A percentile compares a stretch with the other conserved stretches of the same genome.
phyloP scores from a whole-genome alignment of 1,140 invertebrate species.

The Leguminivora glycinivorella region DNA sequence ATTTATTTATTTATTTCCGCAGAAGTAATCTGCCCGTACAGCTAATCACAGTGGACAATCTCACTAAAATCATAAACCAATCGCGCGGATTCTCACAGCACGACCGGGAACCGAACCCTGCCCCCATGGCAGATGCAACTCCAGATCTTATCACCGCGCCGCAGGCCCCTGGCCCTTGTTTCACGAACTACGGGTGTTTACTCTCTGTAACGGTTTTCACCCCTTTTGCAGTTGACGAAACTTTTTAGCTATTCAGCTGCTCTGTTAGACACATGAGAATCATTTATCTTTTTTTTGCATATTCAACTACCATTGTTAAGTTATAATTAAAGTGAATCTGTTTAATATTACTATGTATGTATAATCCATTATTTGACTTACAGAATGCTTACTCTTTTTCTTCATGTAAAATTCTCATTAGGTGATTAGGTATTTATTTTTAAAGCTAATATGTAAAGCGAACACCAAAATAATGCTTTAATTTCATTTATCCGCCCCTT shows the following conservation, averaged over 20 bases:
- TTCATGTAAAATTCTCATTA: neutral
- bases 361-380: neutral
- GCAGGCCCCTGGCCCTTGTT: constrained; percentile 62
- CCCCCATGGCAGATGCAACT: constrained; percentile 66
- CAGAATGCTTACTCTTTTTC: neutral
- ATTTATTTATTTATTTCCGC: constrained; percentile 20
- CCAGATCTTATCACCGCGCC: constrained; percentile 66
- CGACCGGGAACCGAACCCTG: constrained; percentile 55
- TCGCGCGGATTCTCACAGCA: constrained; percentile 64
- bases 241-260: constrained; percentile 23
- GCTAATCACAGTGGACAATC: constrained; percentile 25
- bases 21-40: constrained; percentile 7
- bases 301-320: neutral
- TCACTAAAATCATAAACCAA: constrained; percentile 62
- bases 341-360: neutral
- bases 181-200: constrained; percentile 53
- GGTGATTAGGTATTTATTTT: too few relatives aligned
- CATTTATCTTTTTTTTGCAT: constrained; percentile 15
- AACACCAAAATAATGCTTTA: constrained; percentile 35
- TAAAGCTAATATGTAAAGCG: neutral
- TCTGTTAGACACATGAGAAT: constrained; percentile 13
- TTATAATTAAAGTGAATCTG: neutral
- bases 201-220: constrained; percentile 66
- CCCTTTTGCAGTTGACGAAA: constrained; percentile 37
- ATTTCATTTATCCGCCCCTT: constrained; percentile 42